Percentiles rank a stretch among this genome's conserved stretches.
Conservation (phyloP, 2,888 invertebrate genomes). For the Chaetogeoica ovagalla region DNA sequence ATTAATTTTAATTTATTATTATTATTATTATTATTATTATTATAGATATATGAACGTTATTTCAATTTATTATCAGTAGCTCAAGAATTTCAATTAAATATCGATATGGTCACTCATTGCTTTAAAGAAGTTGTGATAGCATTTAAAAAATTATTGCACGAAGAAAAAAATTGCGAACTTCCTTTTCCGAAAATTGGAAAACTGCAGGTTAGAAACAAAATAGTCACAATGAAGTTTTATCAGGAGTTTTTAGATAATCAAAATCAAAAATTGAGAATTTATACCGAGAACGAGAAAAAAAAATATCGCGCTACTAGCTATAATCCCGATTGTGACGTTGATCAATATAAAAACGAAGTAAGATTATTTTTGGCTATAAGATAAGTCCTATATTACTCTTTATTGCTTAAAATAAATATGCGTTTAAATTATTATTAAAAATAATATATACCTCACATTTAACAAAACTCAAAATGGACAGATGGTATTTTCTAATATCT, state of each 20-base stretch:
- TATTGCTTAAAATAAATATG: too few relatives aligned
- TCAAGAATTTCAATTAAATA: not conserved
- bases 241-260: slow-evolving; percentile 14
- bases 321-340: not conserved
- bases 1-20: too few relatives aligned
- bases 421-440: too few relatives aligned
- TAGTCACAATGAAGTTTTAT: slow-evolving; percentile 10
- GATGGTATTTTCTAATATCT: too few relatives aligned
- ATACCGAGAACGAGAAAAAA: not conserved
- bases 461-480: too few relatives aligned
- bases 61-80: slow-evolving; percentile 19
- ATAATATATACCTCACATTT: too few relatives aligned
- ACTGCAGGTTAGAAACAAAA: slow-evolving; percentile 28
- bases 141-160: slow-evolving; percentile 10
- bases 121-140: slow-evolving; percentile 20
- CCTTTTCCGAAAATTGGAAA: slow-evolving; percentile 28
- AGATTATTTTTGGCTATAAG: too few relatives aligned
- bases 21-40: not conserved
- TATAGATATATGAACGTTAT: slow-evolving; percentile 27
- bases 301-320: not conserved
- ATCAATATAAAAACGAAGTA: slow-evolving; percentile 2
- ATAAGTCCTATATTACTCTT: too few relatives aligned
- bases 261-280: not conserved
- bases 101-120: slow-evolving; percentile 20
- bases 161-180: slow-evolving; percentile 42